phyloP scores from a whole-genome alignment of 2,888 invertebrate species.

The Ormyrus nitidulus region DNA sequence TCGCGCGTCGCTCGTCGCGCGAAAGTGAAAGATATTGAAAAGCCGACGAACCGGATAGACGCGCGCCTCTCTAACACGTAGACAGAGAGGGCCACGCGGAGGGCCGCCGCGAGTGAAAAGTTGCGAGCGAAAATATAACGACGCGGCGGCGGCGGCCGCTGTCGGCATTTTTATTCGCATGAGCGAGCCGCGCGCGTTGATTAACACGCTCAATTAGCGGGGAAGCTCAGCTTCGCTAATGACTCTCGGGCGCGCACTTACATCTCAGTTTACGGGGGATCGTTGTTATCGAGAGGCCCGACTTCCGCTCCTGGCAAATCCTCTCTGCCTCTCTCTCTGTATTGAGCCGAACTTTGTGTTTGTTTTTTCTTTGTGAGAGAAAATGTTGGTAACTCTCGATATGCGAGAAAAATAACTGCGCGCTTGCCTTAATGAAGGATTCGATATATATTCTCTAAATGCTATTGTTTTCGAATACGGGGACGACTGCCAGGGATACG shows the following conservation, averaged over 20 bases:
- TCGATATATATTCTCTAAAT: too few relatives aligned
- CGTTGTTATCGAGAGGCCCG: slow-evolving; percentile 5
- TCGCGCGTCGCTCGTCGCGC: slow-evolving; percentile 2
- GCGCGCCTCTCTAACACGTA: neutral
- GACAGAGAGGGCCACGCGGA: neutral
- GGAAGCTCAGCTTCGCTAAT: slow-evolving; percentile 26
- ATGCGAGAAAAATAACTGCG: too few relatives aligned
- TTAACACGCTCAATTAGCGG: slow-evolving; percentile 44
- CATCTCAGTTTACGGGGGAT: slow-evolving; percentile 19
- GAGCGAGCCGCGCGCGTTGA: slow-evolving; percentile 7
- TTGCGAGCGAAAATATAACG: slow-evolving; percentile 21
- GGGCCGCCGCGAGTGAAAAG: slow-evolving; percentile 2
- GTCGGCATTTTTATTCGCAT: slow-evolving; percentile 24
- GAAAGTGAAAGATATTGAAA: slow-evolving; percentile 36
- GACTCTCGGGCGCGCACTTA: slow-evolving; percentile 32
- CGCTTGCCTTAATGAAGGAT: too few relatives aligned
- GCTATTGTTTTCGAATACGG: too few relatives aligned
- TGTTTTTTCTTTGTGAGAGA: neutral
- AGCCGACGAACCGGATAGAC: slow-evolving; percentile 4
- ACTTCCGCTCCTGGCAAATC: too few relatives aligned
- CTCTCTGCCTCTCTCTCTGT: neutral
- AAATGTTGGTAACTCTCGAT: too few relatives aligned
- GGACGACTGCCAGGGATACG: too few relatives aligned
- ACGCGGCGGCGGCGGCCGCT: neutral
- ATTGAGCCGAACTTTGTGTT: slow-evolving; percentile 9